Evolutionary conservation across 1,140 invertebrate species (phyloP), one percentile per base, ranked within the genome.

Genomic region (Pseudomyrmex concolor): DNA sequence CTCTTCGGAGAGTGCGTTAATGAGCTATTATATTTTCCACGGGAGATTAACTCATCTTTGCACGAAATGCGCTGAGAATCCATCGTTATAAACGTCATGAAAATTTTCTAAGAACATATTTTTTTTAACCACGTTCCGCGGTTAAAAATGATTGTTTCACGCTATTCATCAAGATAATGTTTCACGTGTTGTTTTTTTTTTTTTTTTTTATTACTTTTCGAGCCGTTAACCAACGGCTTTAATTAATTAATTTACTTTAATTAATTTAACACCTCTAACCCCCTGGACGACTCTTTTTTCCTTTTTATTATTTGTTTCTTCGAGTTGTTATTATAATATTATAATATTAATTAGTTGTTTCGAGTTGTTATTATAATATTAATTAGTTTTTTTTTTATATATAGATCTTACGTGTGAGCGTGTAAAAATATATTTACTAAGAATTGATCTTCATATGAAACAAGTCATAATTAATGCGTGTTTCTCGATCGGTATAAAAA

Each of bases 1-100:
- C n/a, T n/a, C 34, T 0, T 7, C 34, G 34, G 4, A 34, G 34
- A 34, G 66, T 72, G 60, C 68, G 55, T 73, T 85, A 85, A 85
- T 73, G 68, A 85, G 68, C 45, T 45, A 74, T 82, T 82, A 85
- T 82, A 82, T 82, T 71, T 72, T 82, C 51, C 78, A 85, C 68
- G 62, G 77, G 12, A 82, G 68, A 85, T 84, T 84, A 80, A 84
- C 67, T 19, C 64, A 51, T 66, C 50, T 77, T 84, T 80, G 54
- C 50, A 78, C 57, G 57, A 80, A 68, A 60, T 43, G 48, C 8
- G 43, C 22, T 19, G 22, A 25, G 22, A 25, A 64, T 43, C 17
- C 5, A 4, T 0, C 34, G 34, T 34, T 7, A 0, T 34, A 0
- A 60, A 71, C 34, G 34, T 34, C 34, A 0, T 34, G 5, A 60